Evolutionary conservation across 2,888 invertebrate species (phyloP).

Genomic region (Furcula furcula): DNA sequence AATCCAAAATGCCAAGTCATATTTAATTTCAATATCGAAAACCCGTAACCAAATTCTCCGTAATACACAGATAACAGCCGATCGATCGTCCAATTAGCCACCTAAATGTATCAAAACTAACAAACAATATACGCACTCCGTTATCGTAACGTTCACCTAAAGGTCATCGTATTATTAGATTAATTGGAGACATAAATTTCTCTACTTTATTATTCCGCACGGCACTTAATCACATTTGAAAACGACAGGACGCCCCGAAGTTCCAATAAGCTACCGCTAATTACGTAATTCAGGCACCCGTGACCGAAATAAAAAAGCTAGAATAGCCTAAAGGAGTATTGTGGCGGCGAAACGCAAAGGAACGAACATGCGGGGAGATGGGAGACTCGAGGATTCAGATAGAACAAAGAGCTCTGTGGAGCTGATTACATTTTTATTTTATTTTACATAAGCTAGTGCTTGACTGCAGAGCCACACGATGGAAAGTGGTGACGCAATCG

Average conservation of each 20-base stretch:
- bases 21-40: not conserved
- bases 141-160: not conserved
- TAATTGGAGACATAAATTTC: constrained; percentile 28
- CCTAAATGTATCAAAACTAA: not conserved
- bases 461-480: too few relatives aligned
- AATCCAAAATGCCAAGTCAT: too few relatives aligned
- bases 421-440: too few relatives aligned
- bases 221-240: constrained; percentile 54
- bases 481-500: too few relatives aligned
- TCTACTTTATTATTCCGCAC: constrained; percentile 42
- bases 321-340: constrained; percentile 52
- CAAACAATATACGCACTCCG: not conserved
- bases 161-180: constrained; percentile 5
- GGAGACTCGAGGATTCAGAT: constrained; percentile 20
- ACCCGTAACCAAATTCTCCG: not conserved
- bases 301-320: constrained; percentile 68
- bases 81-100: not conserved
- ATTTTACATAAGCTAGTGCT: too few relatives aligned
- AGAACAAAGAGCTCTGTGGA: constrained; percentile 27
- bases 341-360: constrained; percentile 62
- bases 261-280: constrained; percentile 70
- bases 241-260: constrained; percentile 53
- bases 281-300: constrained; percentile 74
- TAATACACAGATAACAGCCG: not conserved
- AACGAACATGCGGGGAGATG: constrained; percentile 29